Percentiles rank a stretch among this genome's conserved stretches.
Conservation (phyloP, 2,113 vertebrate species). For the Caracal caracal region DNA sequence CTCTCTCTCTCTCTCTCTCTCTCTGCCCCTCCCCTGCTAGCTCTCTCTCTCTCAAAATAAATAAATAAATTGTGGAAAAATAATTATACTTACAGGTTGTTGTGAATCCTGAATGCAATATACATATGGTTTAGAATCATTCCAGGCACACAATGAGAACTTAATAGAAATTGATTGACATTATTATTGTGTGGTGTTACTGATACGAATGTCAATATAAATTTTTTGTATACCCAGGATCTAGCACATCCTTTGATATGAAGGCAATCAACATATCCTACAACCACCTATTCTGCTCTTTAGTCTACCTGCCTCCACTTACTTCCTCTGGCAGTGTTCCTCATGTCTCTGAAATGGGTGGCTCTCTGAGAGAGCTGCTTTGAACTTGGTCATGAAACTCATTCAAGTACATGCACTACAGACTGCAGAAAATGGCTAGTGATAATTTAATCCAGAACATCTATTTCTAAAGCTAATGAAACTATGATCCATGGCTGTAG, state of each 20-base stretch:
- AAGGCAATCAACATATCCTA: background rate
- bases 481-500: background rate
- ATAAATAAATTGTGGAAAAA: no score
- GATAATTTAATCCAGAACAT: background rate
- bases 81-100: background rate
- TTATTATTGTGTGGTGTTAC: background rate
- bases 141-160: background rate
- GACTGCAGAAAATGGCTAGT: background rate
- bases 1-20: no score
- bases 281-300: background rate
- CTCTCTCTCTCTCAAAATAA: no score
- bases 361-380: background rate
- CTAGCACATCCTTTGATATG: background rate
- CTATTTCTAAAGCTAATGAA: background rate
- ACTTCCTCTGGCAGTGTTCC: background rate
- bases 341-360: background rate
- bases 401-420: background rate
- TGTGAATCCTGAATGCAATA: background rate
- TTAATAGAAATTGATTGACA: background rate
- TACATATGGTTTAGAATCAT: background rate
- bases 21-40: no score
- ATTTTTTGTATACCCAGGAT: background rate
- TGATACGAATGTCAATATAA: background rate
- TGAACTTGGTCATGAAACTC: background rate
- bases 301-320: background rate